Base-by-base conservation (phyloP, 2,113 vertebrate species). In the Neomonachus schauinslandi region DNA sequence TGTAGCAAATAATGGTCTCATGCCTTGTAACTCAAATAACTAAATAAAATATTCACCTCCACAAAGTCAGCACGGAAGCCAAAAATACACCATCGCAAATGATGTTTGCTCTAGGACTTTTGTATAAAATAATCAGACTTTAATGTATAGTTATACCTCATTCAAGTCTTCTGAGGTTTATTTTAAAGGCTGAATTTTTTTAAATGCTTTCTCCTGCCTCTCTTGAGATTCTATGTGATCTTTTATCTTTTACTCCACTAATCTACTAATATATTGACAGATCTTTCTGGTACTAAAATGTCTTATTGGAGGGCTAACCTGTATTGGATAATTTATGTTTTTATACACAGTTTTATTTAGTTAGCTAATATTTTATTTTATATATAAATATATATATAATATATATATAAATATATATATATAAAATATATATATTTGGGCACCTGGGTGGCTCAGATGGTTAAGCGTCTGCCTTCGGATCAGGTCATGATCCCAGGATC, bases 1-100 rank as follows among this genome's bases (percentile, higher is more conserved):
- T 0, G 3, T 14, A 76, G 28, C 15, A n/a, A 71, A 55, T 33
- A 22, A 36, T 31, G 22, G 59, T 19, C 1, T 0, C 24, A 26
- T 2, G 46, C 22, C 3, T 39, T 53, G 67, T 46, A 36, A 76
- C 7, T 49, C 19, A 86, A 72, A 46, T 7, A 24, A 31, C 22
- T 33, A 24, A 86, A 74, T 21, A 11, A 83, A 94, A 85, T 28
- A 12, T 13, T 80, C 22, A 42, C 14, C 11, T 42, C 57, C 19
- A 15, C 46, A 12, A 96, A 83, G 8, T 46, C 67, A 63, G 36
- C 76, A 26, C 26, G 11, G 26, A 33, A 31, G 31, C 55, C 24
- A 82, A 80, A 83, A 21, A 18, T 4, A 36, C 14, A 7, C 8
- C 2, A 16, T 16, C 49, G 2, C 46, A 42, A 18, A 28, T 28